A percentile compares a stretch with the other conserved stretches of the same genome.
Conservation (phyloP, 2,888 invertebrate genomes). For the Drosophila tripunctata region DNA sequence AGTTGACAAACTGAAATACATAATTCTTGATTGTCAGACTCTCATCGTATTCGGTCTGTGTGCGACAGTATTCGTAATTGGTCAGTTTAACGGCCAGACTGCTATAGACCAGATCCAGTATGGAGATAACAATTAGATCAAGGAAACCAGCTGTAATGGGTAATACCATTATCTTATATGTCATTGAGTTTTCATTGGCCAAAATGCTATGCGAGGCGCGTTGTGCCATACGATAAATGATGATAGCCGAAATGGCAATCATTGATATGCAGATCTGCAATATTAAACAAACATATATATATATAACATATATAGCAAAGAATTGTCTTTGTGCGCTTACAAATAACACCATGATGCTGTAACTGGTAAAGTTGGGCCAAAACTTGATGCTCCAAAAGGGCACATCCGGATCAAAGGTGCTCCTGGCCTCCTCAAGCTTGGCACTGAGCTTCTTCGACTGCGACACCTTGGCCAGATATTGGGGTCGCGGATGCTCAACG, state of each 20-base stretch:
- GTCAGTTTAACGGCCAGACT: constrained; percentile 88
- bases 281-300: constrained; percentile 15
- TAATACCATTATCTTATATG: constrained; percentile 88
- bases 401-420: constrained; percentile 88
- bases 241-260: constrained; percentile 90
- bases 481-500: constrained; percentile 91
- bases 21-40: constrained; percentile 94
- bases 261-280: constrained; percentile 88
- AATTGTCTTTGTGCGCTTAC: no score
- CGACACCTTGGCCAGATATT: constrained; percentile 88
- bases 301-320: neutral
- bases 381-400: constrained; percentile 91
- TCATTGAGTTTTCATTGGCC: constrained; percentile 85
- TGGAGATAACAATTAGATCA: constrained; percentile 90
- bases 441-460: constrained; percentile 84
- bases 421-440: constrained; percentile 11
- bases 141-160: constrained; percentile 91
- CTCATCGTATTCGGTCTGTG: constrained; percentile 94
- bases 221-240: constrained; percentile 90
- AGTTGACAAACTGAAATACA: constrained; percentile 94
- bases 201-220: constrained; percentile 86
- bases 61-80: constrained; percentile 90
- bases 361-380: constrained; percentile 89
- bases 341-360: constrained; percentile 86
- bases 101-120: constrained; percentile 89